Conservation (phyloP, 2,888 invertebrate genomes). For the Trissonchulus latispiculum region DNA sequence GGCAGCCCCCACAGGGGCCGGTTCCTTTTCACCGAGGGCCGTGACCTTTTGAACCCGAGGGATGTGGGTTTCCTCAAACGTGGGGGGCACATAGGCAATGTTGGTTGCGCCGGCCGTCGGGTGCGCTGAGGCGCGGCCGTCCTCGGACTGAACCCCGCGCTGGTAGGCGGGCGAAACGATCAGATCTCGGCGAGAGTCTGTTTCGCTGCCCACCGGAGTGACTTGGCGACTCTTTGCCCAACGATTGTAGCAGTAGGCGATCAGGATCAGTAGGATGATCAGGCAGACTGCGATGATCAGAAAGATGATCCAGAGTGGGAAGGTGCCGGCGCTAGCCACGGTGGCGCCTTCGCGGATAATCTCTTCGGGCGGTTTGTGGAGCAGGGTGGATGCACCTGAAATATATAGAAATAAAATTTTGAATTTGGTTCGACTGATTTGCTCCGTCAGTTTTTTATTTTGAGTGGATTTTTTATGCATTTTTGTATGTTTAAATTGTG, state of each 20-base stretch:
- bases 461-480: no score
- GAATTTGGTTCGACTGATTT: no score
- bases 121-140: background rate
- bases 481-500: no score
- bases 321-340: background rate
- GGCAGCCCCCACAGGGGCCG: background rate
- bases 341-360: conserved; percentile 1
- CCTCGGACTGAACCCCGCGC: background rate
- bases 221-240: conserved; percentile 7
- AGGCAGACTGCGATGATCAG: conserved; percentile 8
- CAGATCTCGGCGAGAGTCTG: background rate
- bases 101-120: no score
- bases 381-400: conserved; percentile 18
- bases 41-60: background rate
- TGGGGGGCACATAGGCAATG: background rate
- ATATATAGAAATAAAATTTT: no score
- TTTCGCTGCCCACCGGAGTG: background rate
- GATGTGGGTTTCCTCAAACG: background rate
- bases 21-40: background rate
- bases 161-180: background rate
- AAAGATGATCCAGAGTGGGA: background rate
- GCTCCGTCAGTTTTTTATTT: no score
- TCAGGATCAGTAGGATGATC: conserved; percentile 16
- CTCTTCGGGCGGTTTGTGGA: conserved; percentile 18
- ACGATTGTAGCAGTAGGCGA: conserved; percentile 2